phyloP scores from a whole-genome alignment of 2,888 invertebrate genomes.

The Stegophylla sp. region DNA sequence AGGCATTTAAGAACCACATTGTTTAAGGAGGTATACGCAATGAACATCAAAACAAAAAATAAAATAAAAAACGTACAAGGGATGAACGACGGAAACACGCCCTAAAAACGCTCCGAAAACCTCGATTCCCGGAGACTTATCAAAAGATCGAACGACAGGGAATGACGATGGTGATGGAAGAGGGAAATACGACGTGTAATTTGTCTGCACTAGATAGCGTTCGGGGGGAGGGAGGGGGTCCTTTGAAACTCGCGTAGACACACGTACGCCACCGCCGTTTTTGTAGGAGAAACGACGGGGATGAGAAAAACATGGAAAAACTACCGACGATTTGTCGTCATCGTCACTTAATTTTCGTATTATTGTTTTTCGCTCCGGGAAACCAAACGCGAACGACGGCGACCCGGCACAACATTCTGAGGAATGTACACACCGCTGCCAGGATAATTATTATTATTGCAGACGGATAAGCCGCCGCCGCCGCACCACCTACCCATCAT shows the following conservation, averaged over 20 bases:
- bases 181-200: too few species aligned
- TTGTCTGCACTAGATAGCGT: slow-evolving; percentile 21
- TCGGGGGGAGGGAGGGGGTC: too few species aligned
- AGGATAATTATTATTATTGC: too few species aligned
- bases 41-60: too few species aligned
- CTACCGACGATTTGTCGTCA: too few species aligned
- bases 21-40: too few species aligned
- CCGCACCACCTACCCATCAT: neutral
- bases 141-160: neutral
- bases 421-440: slow-evolving; percentile 5
- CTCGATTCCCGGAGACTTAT: neutral
- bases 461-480: neutral
- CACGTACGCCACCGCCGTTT: neutral
- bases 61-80: too few species aligned
- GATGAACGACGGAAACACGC: too few species aligned
- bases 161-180: neutral
- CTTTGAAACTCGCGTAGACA: neutral
- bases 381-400: neutral
- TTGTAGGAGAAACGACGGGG: neutral
- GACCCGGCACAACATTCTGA: slow-evolving; percentile 21
- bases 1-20: too few species aligned
- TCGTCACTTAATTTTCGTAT: too few species aligned
- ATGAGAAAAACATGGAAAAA: neutral
- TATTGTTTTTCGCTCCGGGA: neutral
- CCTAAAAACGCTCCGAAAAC: too few species aligned